Conservation (phyloP, 2,797 vertebrate genomes). For the Mormyrops boulengeri region DNA sequence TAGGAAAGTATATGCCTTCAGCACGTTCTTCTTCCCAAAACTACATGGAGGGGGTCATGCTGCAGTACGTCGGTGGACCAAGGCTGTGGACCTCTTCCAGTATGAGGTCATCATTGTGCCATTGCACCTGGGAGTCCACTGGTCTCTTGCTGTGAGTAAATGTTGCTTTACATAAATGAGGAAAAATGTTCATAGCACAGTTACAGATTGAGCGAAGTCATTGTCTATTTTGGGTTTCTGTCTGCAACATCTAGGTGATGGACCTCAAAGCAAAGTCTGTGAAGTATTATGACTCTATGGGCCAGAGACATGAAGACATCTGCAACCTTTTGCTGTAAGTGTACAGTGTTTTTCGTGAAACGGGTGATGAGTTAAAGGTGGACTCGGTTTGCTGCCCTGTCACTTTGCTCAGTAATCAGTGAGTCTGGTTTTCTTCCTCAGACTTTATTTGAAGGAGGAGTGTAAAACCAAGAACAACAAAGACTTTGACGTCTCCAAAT, state of each 20-base stretch:
- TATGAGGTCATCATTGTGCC: constrained; percentile 80
- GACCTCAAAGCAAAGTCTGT: constrained; percentile 73
- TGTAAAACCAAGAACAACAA: constrained; percentile 71
- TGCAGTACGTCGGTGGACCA: constrained; percentile 84
- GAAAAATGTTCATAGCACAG: not conserved
- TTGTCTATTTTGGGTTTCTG: not conserved
- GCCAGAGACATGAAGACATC: constrained; percentile 72
- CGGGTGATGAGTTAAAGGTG: not conserved
- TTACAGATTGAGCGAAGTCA: not conserved
- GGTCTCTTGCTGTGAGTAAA: constrained; percentile 73
- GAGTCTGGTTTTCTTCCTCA: constrained; percentile 41
- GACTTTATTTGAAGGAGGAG: constrained; percentile 81
- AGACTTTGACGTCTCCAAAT: constrained; percentile 68
- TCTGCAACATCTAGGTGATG: constrained; percentile 64
- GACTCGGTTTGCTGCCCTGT: not conserved
- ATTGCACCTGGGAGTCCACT: constrained; percentile 77
- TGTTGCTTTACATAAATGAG: not conserved
- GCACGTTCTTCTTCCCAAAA: constrained; percentile 86
- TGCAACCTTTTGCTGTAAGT: constrained; percentile 80
- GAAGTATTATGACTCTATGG: constrained; percentile 83
- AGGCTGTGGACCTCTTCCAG: constrained; percentile 76
- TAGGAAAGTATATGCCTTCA: constrained; percentile 75
- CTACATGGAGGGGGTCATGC: constrained; percentile 66
- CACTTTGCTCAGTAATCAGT: not conserved
- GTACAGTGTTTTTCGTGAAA: not conserved